Base-by-base conservation (phyloP, 2,797 vertebrate species). In the Tangara arthus region DNA sequence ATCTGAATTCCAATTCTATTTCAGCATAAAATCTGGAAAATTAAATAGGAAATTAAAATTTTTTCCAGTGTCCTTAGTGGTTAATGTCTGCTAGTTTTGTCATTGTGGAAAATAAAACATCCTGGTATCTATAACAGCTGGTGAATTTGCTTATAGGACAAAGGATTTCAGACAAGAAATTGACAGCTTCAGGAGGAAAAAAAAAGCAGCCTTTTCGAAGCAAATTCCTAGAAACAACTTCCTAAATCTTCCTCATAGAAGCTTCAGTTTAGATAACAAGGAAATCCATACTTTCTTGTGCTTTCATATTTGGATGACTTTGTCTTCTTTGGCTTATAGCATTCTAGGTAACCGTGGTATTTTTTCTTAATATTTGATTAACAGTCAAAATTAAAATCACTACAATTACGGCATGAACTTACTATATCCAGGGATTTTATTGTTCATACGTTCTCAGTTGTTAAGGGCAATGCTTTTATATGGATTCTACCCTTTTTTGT, bases 121-220 rank as follows among this genome's bases (percentile, higher is more conserved):
- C 9, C 2, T 41, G 16, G 10, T 63, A 32, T 15, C 14, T 55
- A n/a, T 30, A 44, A 53, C 57, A 63, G 4, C 11, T 57, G 9
- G 1, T 37, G 16, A 8, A 52, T 75, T 85, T 39, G 3, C 14
- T 73, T 57, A 52, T 8, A 64, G 30, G 3, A 23, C 26, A 8
- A 57, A 77, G 4, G 8, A 46, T 41, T 64, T 37, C 18, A 28
- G 15, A 26, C 1, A 42, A 14, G 70, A 83, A 71, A 72, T 7
- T 0, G 13, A 53, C n/a, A 57, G 11, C 1, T 56, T 57, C 16
- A 17, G 11, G 8, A 5, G 5, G 3, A n/a, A 7, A 39, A 27
- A 26, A 30, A 15, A 7, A 12, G 2, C 7, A 60, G 8, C 8
- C 2, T 47, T 89, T 71, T 72, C 4, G 9, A 50, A 76, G 4